Percentiles rank a stretch among this genome's conserved stretches.
Evolutionary conservation across 2,113 vertebrate genomes (phyloP).

Genomic region (Orycteropus afer): DNA sequence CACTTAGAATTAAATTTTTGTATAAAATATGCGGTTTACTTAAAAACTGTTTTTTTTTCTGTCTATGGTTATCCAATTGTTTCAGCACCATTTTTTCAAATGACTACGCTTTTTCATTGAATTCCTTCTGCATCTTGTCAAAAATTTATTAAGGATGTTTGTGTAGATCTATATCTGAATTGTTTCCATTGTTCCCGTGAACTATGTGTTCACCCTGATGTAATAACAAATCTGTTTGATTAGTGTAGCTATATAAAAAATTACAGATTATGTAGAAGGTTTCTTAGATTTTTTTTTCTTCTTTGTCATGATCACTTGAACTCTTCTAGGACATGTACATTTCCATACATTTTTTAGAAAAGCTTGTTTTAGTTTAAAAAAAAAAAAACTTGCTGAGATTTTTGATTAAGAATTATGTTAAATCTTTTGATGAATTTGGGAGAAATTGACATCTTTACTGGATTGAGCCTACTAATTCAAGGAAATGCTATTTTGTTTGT

Average conservation of each 20-base stretch:
- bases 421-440: background rate
- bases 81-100: too few relatives aligned
- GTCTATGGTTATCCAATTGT: background rate
- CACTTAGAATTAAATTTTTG: background rate
- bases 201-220: background rate
- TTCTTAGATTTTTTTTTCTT: background rate
- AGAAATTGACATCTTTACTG: background rate
- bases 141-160: background rate
- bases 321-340: background rate
- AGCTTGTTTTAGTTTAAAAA: background rate
- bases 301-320: background rate
- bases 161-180: background rate
- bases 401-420: background rate
- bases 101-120: background rate
- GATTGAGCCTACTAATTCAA: background rate
- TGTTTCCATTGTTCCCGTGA: rapidly evolving
- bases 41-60: background rate
- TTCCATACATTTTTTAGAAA: background rate
- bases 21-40: background rate
- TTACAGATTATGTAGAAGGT: background rate
- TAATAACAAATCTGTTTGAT: background rate
- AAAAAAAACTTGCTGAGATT: background rate
- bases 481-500: background rate
- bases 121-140: background rate
- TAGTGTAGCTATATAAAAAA: background rate